phyloP scores from a whole-genome alignment of 1,140 invertebrate genomes.

The Drosophila funebris region DNA sequence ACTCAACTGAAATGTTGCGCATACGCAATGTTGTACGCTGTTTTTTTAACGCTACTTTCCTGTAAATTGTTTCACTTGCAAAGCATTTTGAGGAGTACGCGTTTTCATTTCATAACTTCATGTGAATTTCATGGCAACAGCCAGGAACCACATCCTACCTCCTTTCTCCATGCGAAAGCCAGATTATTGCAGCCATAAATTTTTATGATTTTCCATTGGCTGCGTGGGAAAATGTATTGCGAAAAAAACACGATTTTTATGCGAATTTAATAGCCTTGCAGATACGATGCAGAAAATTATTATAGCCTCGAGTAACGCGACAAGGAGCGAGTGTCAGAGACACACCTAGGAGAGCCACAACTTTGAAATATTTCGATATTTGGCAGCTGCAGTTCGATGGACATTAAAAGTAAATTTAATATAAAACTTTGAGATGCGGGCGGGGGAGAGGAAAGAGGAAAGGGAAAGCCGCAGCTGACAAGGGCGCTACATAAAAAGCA shows the following conservation, averaged over 20 bases:
- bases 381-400: slow-evolving; percentile 8
- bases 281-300: slow-evolving; percentile 75
- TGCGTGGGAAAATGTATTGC: slow-evolving; percentile 52
- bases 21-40: slow-evolving; percentile 20
- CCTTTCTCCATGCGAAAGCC: not conserved
- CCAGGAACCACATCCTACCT: not conserved
- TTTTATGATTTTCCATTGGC: slow-evolving; percentile 75
- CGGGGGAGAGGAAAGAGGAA: slow-evolving; percentile 3
- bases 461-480: slow-evolving; percentile 32
- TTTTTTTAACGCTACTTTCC: not conserved
- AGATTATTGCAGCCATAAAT: slow-evolving; percentile 76
- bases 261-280: slow-evolving; percentile 75
- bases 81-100: not conserved
- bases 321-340: not conserved
- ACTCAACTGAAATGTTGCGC: slow-evolving; percentile 28
- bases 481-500: slow-evolving; percentile 54
- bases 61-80: slow-evolving; percentile 1
- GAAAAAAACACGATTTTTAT: slow-evolving; percentile 52
- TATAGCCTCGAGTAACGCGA: slow-evolving; percentile 29
- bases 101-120: slow-evolving; percentile 41
- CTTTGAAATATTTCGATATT: slow-evolving; percentile 1
- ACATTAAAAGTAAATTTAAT: slow-evolving; percentile 76
- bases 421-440: slow-evolving; percentile 27
- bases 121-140: slow-evolving; percentile 32
- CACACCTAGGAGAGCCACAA: slow-evolving; percentile 2